Conservation (phyloP, 2,113 vertebrate genomes). For the Bufo bufo region DNA sequence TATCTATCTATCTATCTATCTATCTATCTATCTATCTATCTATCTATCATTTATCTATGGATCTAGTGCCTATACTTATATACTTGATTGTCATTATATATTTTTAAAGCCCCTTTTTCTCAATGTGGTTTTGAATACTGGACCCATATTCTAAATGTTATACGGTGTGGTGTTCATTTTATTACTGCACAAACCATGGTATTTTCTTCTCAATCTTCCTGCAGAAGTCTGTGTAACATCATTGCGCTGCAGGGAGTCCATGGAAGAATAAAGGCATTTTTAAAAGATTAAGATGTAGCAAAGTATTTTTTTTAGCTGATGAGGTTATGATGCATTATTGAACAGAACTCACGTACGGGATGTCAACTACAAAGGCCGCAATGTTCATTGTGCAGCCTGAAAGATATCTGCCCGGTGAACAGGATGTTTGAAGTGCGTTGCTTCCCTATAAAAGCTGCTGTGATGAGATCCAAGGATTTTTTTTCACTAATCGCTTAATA, state of each 20-base stretch:
- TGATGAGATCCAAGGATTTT: constrained; percentile 4
- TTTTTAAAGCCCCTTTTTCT: no score
- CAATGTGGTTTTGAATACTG: background rate
- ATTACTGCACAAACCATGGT: background rate
- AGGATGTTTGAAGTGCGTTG: background rate
- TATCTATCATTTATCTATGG: background rate
- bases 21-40: background rate
- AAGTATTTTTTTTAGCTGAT: constrained; percentile 19
- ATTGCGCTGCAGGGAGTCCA: background rate
- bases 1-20: constrained; percentile 1
- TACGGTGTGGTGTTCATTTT: background rate
- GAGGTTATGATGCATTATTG: constrained; percentile 38
- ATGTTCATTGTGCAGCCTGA: constrained; percentile 24
- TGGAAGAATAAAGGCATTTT: constrained; percentile 2
- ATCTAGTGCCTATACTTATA: background rate
- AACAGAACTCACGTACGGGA: background rate
- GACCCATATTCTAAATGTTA: background rate
- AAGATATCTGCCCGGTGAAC: background rate
- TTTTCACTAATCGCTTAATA: constrained; percentile 16
- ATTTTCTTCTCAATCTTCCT: background rate
- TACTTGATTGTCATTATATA: no score
- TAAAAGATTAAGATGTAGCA: constrained; percentile 18
- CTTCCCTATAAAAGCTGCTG: background rate
- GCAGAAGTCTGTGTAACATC: background rate
- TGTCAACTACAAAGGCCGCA: constrained; percentile 39